Conservation (phyloP, 1,140 invertebrate genomes). For the Drosophila seguyi region DNA sequence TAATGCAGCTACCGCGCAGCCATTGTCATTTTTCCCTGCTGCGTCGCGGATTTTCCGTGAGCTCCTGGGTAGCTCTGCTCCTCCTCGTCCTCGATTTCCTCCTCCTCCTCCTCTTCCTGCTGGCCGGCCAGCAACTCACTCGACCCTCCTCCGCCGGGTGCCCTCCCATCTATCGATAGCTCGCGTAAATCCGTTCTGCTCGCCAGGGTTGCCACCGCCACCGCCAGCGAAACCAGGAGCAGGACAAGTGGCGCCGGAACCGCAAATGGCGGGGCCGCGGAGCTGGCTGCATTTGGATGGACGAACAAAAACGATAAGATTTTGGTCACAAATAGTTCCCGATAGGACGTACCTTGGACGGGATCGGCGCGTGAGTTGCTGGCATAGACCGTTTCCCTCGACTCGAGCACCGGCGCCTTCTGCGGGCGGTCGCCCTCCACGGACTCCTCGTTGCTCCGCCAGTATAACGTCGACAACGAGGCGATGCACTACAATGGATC, state of each 20-base stretch:
- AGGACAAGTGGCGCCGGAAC: slow-evolving; percentile 58
- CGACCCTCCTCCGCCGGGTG: slow-evolving; percentile 22
- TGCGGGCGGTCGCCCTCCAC: slow-evolving; percentile 89
- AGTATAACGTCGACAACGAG: slow-evolving; percentile 89
- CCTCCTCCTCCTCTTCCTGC: slow-evolving; percentile 1
- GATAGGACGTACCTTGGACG: slow-evolving; percentile 87
- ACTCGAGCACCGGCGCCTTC: slow-evolving; percentile 88
- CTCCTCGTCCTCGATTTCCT: slow-evolving; percentile 10
- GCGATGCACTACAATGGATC: slow-evolving; percentile 88
- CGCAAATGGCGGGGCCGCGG: slow-evolving; percentile 68
- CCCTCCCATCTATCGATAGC: slow-evolving; percentile 24
- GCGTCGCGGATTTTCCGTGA: slow-evolving; percentile 38
- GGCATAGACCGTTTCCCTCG: slow-evolving; percentile 86
- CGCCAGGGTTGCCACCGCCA: slow-evolving; percentile 62
- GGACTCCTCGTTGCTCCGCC: slow-evolving; percentile 90
- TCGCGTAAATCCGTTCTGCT: slow-evolving; percentile 17
- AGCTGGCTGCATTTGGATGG: slow-evolving; percentile 84
- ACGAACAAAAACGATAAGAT: slow-evolving; percentile 84
- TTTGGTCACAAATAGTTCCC: slow-evolving; percentile 85
- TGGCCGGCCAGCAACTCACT: slow-evolving; percentile 42
- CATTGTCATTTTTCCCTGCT: slow-evolving; percentile 34
- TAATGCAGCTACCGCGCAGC: slow-evolving; percentile 76
- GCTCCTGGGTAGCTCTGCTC: background rate
- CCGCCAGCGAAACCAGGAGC: slow-evolving; percentile 62
- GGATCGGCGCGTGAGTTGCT: slow-evolving; percentile 86